phyloP scores from a whole-genome alignment of 2,888 invertebrate species.

The Cremastobaeus sp. region DNA sequence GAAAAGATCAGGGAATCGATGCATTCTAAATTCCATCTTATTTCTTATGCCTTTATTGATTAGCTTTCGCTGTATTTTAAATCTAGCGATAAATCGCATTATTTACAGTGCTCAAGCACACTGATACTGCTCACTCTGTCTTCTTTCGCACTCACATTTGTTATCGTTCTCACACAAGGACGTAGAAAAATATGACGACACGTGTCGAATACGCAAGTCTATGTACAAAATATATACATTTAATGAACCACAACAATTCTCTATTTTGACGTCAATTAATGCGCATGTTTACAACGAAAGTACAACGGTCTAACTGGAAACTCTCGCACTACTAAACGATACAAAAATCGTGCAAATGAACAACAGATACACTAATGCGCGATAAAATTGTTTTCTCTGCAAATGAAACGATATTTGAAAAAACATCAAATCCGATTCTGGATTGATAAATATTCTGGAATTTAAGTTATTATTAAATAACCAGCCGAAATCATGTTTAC shows the following conservation, averaged over 20 bases:
- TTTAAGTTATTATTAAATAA: too few relatives aligned
- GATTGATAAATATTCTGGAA: too few relatives aligned
- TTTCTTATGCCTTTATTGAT: conserved; percentile 60
- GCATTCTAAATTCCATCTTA: conserved; percentile 43
- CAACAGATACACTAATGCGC: too few relatives aligned
- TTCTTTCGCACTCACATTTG: conserved; percentile 28
- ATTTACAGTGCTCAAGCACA: conserved; percentile 54
- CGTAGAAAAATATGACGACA: conserved; percentile 77
- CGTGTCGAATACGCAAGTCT: conserved; percentile 63
- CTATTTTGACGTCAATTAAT: conserved; percentile 49
- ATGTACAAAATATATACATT: conserved; percentile 73
- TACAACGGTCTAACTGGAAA: conserved; percentile 24
- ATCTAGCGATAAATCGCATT: conserved; percentile 61
- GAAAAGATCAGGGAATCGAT: conserved; percentile 42
- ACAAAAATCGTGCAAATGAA: too few relatives aligned
- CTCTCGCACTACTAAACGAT: conserved; percentile 42
- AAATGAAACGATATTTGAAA: too few relatives aligned
- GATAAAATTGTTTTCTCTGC: neutral
- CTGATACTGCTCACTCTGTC: conserved; percentile 36
- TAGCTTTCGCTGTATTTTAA: conserved; percentile 60
- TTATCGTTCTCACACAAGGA: conserved; percentile 60
- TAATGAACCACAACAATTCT: conserved; percentile 49
- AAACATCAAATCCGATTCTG: too few relatives aligned
- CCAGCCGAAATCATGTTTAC: neutral
- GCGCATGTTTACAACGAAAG: conserved; percentile 46